A percentile compares a stretch with the other conserved stretches of the same genome.
These are phyloP conservation scores for Strigops habroptila DNA, from an alignment of 2,113 vertebrate species.

Conservation along the genomic window DNA sequence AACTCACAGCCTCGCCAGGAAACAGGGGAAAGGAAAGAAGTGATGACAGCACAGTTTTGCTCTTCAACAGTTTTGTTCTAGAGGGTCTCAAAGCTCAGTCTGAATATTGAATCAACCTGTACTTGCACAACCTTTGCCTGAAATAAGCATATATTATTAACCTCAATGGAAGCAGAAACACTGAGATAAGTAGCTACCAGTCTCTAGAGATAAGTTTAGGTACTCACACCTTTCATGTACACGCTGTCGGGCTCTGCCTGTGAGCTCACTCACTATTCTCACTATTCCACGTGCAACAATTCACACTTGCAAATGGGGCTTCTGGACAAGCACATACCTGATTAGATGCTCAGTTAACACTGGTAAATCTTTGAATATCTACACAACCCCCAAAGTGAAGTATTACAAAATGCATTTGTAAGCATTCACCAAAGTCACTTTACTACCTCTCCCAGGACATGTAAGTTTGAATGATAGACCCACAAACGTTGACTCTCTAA, in stretches of 20 bases:
- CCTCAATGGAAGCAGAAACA: not conserved
- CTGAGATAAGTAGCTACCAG: not conserved
- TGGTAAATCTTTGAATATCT: accelerated
- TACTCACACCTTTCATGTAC: accelerated
- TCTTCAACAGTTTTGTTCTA: not conserved
- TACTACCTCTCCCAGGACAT: not conserved
- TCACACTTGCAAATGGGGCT: too few relatives aligned
- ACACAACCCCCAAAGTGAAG: not conserved
- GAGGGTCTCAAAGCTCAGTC: not conserved
- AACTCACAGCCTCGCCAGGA: not conserved
- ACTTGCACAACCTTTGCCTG: not conserved
- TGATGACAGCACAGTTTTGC: not conserved
- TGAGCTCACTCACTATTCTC: accelerated
- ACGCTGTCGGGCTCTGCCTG: accelerated
- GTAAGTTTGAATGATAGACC: not conserved
- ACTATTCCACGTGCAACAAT: accelerated
- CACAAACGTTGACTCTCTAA: not conserved
- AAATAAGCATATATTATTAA: not conserved
- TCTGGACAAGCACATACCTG: accelerated
- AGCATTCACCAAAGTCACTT: accelerated
- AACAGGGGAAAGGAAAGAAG: not conserved
- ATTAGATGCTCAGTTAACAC: accelerated
- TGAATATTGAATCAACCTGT: not conserved
- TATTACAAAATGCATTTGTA: accelerated
- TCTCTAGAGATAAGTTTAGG: not conserved